Evolutionary conservation across 1,140 invertebrate genomes (phyloP).

Genomic region (Hormaphis cornu): DNA sequence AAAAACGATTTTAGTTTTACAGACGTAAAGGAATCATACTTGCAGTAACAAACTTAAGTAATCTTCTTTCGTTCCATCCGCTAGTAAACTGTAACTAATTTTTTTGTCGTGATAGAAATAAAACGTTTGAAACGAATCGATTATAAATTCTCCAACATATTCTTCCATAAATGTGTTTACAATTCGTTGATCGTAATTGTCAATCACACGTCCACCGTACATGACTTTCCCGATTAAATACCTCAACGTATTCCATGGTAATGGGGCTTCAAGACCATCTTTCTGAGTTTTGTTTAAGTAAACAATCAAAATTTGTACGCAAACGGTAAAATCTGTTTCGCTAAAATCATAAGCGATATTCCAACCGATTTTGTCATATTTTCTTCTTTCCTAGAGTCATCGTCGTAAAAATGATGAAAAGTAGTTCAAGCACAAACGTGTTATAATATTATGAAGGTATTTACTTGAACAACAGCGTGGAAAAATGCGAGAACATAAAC

Average conservation of each 20-base stretch:
- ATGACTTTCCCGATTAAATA: slow-evolving; percentile 88
- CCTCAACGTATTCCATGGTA: slow-evolving; percentile 82
- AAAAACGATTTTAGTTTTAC: not conserved
- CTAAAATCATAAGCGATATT: slow-evolving; percentile 89
- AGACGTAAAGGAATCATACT: not conserved
- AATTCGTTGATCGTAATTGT: slow-evolving; percentile 76
- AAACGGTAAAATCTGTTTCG: slow-evolving; percentile 82
- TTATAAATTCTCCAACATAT: slow-evolving; percentile 87
- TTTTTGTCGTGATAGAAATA: slow-evolving; percentile 69
- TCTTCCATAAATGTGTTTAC: slow-evolving; percentile 83
- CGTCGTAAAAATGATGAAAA: not conserved
- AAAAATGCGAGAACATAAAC: slow-evolving; percentile 82
- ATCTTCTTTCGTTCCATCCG: slow-evolving; percentile 55
- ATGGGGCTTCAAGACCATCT: slow-evolving; percentile 40
- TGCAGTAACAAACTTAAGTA: slow-evolving; percentile 47
- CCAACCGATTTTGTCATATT: slow-evolving; percentile 89
- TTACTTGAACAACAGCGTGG: slow-evolving; percentile 69
- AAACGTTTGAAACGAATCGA: slow-evolving; percentile 79
- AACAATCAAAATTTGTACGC: slow-evolving; percentile 68
- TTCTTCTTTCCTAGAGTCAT: slow-evolving; percentile 57
- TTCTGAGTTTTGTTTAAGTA: slow-evolving; percentile 53
- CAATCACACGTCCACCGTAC: slow-evolving; percentile 85
- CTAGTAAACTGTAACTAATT: slow-evolving; percentile 70
- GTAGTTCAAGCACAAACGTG: slow-evolving; percentile 41
- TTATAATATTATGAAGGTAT: not conserved